These are phyloP conservation scores for Philereme transversata DNA, from an alignment of 2,888 invertebrate species.

Conservation along the genomic window DNA sequence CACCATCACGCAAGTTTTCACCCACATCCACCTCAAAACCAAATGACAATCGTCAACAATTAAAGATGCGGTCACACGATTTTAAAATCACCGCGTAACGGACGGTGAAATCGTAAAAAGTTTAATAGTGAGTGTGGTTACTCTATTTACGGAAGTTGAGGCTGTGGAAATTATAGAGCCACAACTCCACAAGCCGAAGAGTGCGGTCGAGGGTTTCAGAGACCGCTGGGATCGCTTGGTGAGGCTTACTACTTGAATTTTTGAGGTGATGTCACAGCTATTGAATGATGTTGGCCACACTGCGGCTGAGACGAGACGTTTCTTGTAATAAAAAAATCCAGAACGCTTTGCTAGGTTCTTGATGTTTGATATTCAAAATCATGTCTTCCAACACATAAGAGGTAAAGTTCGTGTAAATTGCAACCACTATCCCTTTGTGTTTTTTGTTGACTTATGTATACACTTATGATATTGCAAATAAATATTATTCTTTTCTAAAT, in stretches of 20 bases:
- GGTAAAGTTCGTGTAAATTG: too few relatives aligned
- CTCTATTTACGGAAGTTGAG: slow-evolving; percentile 78
- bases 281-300: slow-evolving; percentile 13
- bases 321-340: neutral
- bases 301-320: slow-evolving; percentile 3
- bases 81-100: slow-evolving; percentile 61
- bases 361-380: too few relatives aligned
- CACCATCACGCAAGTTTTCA: slow-evolving; percentile 17
- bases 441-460: too few relatives aligned
- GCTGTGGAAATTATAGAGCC: slow-evolving; percentile 69
- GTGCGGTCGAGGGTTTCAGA: slow-evolving; percentile 58
- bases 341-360: too few relatives aligned
- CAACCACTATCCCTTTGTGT: too few relatives aligned
- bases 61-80: slow-evolving; percentile 60
- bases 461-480: too few relatives aligned
- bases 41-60: slow-evolving; percentile 40
- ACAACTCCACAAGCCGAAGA: slow-evolving; percentile 52
- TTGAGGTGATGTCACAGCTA: slow-evolving; percentile 21
- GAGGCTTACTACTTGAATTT: slow-evolving; percentile 22
- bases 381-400: too few relatives aligned
- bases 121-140: slow-evolving; percentile 77
- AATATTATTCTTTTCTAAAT: too few relatives aligned
- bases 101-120: slow-evolving; percentile 59
- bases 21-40: slow-evolving; percentile 36
- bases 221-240: slow-evolving; percentile 22